Evolutionary conservation across 2,888 invertebrate species (phyloP), one percentile per base, ranked within the genome.

Genomic region (Caenorhabditis auriculariae): DNA sequence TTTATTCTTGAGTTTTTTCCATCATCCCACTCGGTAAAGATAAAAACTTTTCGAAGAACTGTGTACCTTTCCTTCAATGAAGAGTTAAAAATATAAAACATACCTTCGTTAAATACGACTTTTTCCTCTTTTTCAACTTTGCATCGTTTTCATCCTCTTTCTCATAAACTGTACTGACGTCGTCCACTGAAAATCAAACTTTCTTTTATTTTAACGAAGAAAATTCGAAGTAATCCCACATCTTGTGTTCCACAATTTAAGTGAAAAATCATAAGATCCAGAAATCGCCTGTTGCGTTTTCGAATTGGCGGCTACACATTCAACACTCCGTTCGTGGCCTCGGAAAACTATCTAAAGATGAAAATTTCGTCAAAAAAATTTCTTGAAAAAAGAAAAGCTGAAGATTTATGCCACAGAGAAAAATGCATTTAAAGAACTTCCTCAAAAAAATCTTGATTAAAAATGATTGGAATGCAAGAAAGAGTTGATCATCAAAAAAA

Each of bases 261-360:
- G n/a, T n/a, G n/a, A n/a, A n/a, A n/a, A n/a, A n/a, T n/a, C n/a
- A n/a, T n/a, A n/a, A n/a, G 83, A 83, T 19, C 84, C 85, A 60
- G 83, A 83, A 49, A 84, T 82, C 58, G 85, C 78, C 12, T 72
- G 61, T 57, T 67, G 75, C 1, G 85, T 84, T 81, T 89, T 88
- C 0, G 87, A 87, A 70, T 89, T 89, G 0, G 91, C 88, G 23
- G 88, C 87, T 1, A 95, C 87, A 81, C 91, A 89, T 82, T 96
- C 94, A 1, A 98, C 88, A 54, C 91, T 91, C 74, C 92, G 88
- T 68, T 92, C 91, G 82, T 98, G 96, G 0, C 95, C 93, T 65
- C 90, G 88, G 75, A 93, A 90, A 23, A 64, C 41, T 2, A 60
- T 21, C 63, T 65, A 38, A 32, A 55, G 17, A 12, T 19, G 42